Conservation (phyloP, 2,113 vertebrate species). For the Albula glossodonta region DNA sequence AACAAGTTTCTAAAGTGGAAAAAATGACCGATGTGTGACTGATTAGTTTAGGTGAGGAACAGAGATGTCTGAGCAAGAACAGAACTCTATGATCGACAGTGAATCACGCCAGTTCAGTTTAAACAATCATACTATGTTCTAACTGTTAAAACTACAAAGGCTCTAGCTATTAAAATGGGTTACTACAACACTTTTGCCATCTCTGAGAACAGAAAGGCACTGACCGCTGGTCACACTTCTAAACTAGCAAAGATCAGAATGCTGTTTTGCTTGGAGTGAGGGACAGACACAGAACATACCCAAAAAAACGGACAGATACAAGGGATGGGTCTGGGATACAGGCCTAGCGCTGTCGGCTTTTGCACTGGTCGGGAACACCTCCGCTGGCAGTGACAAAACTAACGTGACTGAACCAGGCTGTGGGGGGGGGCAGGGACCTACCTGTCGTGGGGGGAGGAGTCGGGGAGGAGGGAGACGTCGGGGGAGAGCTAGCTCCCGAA, state of each 20-base stretch:
- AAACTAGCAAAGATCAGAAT: not conserved
- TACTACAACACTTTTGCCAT: slow-evolving; percentile 37
- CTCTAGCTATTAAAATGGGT: not conserved
- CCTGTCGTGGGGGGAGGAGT: slow-evolving; percentile 87
- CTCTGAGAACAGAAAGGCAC: not conserved
- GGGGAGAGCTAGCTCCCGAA: slow-evolving; percentile 94
- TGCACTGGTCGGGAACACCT: not conserved
- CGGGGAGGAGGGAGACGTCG: slow-evolving; percentile 93
- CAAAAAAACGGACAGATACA: not conserved
- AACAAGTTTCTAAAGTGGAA: slow-evolving; percentile 4
- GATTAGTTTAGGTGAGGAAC: slow-evolving; percentile 10
- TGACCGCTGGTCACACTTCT: not conserved
- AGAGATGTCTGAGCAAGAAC: not conserved
- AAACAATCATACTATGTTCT: not conserved
- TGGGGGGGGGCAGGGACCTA: slow-evolving; percentile 52
- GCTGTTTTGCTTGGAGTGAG: not conserved
- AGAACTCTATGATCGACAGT: not conserved
- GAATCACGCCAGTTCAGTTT: not conserved
- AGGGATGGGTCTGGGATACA: not conserved
- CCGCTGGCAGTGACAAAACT: not conserved
- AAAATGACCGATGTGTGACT: slow-evolving; percentile 9
- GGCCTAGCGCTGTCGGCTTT: not conserved
- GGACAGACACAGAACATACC: not conserved
- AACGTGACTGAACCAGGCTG: not conserved
- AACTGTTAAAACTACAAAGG: not conserved